These are phyloP conservation scores for Mamestra configurata DNA, from an alignment of 1,140 invertebrate genomes.

Conservation along the genomic window DNA sequence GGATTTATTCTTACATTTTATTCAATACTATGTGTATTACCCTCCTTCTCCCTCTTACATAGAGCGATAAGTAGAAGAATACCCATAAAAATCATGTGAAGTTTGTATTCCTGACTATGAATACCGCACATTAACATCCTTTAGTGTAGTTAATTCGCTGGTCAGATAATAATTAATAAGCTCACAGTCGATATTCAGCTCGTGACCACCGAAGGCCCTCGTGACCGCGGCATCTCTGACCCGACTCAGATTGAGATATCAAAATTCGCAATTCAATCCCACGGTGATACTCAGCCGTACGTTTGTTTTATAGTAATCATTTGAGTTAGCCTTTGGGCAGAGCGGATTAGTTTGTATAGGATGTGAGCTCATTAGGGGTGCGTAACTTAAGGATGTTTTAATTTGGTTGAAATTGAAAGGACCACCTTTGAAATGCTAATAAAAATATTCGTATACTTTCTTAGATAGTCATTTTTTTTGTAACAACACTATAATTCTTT, in stretches of 20 bases:
- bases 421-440: too few relatives aligned
- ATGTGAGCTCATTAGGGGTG: slow-evolving; percentile 24
- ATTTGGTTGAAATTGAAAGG: neutral
- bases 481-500: too few relatives aligned
- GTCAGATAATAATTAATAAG: slow-evolving; percentile 82
- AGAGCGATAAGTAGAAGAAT: too few relatives aligned
- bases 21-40: too few relatives aligned
- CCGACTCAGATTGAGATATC: slow-evolving; percentile 85
- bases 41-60: too few relatives aligned
- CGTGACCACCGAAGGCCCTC: slow-evolving; percentile 86
- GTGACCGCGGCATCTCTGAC: slow-evolving; percentile 85
- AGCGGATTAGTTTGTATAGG: slow-evolving; percentile 30
- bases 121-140: slow-evolving; percentile 66
- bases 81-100: neutral
- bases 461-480: too few relatives aligned
- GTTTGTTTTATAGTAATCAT: slow-evolving; percentile 81
- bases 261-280: slow-evolving; percentile 81
- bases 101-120: slow-evolving; percentile 55
- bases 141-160: slow-evolving; percentile 74
- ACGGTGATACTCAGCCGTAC: slow-evolving; percentile 58
- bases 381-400: neutral
- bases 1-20: too few relatives aligned
- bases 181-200: slow-evolving; percentile 59
- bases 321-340: slow-evolving; percentile 61
- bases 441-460: too few relatives aligned